Percentiles rank a stretch among this genome's conserved stretches.
Conservation (phyloP, 2,888 invertebrate species). For the Nomada fucata region DNA sequence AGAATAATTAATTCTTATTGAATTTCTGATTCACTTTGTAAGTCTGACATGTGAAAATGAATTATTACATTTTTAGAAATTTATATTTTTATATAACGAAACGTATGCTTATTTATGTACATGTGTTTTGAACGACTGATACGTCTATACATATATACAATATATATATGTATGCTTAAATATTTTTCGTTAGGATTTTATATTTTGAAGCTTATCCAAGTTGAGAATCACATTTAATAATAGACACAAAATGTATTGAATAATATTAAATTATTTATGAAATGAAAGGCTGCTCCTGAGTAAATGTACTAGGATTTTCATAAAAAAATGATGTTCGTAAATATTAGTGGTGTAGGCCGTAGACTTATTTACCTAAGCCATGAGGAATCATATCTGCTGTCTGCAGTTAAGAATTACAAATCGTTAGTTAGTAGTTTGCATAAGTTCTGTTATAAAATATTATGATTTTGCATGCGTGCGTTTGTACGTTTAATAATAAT, state of each 20-base stretch:
- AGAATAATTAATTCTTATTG: conserved; percentile 15
- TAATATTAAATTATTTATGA: conserved; percentile 59
- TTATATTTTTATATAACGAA: conserved; percentile 49
- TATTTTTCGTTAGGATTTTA: conserved; percentile 58
- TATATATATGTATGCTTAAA: background rate
- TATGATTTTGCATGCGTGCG: conserved; percentile 42
- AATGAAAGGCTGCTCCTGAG: conserved; percentile 50
- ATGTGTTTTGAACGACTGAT: conserved; percentile 5
- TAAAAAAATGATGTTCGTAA: conserved; percentile 32
- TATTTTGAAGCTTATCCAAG: conserved; percentile 39
- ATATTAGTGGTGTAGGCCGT: conserved; percentile 17
- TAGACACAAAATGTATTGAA: conserved; percentile 39
- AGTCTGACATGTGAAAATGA: conserved; percentile 13
- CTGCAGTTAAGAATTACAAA: conserved; percentile 24
- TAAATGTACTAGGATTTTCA: conserved; percentile 43
- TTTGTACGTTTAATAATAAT: conserved; percentile 35
- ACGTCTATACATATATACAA: conserved; percentile 5
- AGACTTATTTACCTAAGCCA: conserved; percentile 3
- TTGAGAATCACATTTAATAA: conserved; percentile 43
- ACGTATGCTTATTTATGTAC: conserved; percentile 25
- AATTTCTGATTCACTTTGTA: conserved; percentile 6
- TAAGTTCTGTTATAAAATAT: conserved; percentile 34
- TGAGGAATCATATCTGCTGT: conserved; percentile 17
- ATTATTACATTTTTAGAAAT: conserved; percentile 34
- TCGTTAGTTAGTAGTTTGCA: conserved; percentile 5